Evolutionary conservation across 2,888 invertebrate species (phyloP).

Genomic region (Trachelus tabidus): DNA sequence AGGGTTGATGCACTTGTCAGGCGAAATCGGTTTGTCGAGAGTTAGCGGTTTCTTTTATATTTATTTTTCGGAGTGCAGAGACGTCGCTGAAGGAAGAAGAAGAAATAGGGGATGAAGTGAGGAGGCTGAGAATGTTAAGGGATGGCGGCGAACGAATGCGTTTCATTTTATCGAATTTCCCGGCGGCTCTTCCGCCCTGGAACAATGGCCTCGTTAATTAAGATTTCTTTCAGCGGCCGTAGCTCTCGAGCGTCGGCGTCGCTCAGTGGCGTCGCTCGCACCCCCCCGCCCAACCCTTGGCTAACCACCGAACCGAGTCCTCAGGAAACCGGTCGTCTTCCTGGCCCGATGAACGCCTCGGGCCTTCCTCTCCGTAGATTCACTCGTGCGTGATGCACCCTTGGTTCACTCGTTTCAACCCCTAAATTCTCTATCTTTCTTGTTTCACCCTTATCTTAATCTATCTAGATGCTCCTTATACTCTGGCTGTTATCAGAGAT

Average conservation of each 20-base stretch:
- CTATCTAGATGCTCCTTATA: not conserved
- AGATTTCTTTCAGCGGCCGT: constrained; percentile 78
- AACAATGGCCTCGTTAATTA: constrained; percentile 84
- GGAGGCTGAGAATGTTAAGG: not conserved
- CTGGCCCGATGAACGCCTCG: constrained; percentile 29
- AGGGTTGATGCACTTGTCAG: not conserved
- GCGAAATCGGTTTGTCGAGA: not conserved
- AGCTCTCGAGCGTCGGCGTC: constrained; percentile 60
- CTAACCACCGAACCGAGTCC: not conserved
- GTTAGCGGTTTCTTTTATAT: not conserved
- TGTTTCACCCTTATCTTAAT: constrained; percentile 8
- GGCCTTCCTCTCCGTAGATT: constrained; percentile 22
- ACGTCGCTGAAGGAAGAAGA: not conserved
- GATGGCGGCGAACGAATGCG: not conserved
- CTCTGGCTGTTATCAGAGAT: not conserved
- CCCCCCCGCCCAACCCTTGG: not conserved
- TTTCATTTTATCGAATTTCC: constrained; percentile 30
- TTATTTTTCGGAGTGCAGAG: not conserved
- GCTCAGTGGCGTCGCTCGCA: constrained; percentile 4
- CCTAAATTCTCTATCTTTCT: constrained; percentile 2
- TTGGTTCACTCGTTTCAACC: not conserved
- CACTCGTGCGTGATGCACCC: not conserved
- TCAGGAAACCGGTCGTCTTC: not conserved
- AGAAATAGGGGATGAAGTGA: not conserved
- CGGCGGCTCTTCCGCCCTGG: constrained; percentile 72